Evolutionary conservation across 2,888 invertebrate genomes (phyloP).

Genomic region (Spilarctia lutea): DNA sequence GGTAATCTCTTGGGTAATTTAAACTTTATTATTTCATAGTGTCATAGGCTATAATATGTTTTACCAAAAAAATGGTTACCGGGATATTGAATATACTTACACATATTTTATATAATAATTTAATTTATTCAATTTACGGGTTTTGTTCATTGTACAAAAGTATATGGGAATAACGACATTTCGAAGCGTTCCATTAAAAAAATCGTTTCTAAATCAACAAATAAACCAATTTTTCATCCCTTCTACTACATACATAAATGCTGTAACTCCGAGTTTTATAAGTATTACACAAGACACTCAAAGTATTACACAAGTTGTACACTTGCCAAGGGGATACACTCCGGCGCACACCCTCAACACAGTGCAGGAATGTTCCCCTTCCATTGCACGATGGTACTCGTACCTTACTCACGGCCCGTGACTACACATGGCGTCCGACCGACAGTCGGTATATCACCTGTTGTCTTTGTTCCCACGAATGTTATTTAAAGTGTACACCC

Average conservation of each 20-base stretch:
- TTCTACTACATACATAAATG: not conserved
- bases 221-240: not conserved
- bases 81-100: not conserved
- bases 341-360: constrained; percentile 71
- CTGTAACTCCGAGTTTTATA: not conserved
- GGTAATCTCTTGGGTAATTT: too few relatives aligned
- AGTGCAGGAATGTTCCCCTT: constrained; percentile 60
- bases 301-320: constrained; percentile 28
- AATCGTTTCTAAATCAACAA: too few relatives aligned
- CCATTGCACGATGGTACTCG: constrained; percentile 38
- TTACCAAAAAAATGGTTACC: too few relatives aligned
- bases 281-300: not conserved
- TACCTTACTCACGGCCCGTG: constrained; percentile 70
- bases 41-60: too few relatives aligned
- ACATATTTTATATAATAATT: not conserved
- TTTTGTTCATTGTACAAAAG: not conserved
- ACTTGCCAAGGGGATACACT: constrained; percentile 68
- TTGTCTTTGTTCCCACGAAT: constrained; percentile 76
- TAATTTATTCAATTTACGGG: not conserved
- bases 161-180: not conserved
- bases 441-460: constrained; percentile 77
- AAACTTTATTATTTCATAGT: too few relatives aligned
- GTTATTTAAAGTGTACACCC: constrained; percentile 42
- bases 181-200: not conserved
- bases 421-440: constrained; percentile 66